These are phyloP conservation scores for Leucoraja erinaceus DNA, from an alignment of 2,113 vertebrate species.

Conservation along the genomic window DNA sequence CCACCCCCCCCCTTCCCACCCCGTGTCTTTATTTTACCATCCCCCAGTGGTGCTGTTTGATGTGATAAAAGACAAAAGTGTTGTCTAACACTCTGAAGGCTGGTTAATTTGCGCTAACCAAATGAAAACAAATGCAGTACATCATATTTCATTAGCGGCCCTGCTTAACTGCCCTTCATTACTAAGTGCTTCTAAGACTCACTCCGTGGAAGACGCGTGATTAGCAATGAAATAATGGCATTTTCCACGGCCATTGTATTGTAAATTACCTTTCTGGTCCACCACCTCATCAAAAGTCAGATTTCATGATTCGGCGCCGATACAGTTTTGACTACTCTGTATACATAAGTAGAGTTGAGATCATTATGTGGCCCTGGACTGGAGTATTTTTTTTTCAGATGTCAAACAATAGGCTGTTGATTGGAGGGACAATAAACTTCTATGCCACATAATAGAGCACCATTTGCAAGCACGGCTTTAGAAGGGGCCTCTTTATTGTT, in stretches of 20 bases:
- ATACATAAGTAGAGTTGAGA: slow-evolving; percentile 93
- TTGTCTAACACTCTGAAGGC: slow-evolving; percentile 66
- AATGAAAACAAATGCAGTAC: slow-evolving; percentile 64
- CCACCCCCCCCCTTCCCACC: slow-evolving; percentile 41
- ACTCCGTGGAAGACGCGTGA: slow-evolving; percentile 65
- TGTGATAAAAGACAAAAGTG: slow-evolving; percentile 64
- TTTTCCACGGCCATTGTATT: slow-evolving; percentile 60
- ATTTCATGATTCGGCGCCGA: slow-evolving; percentile 60
- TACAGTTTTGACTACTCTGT: slow-evolving; percentile 78
- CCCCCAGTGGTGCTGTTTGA: slow-evolving; percentile 60
- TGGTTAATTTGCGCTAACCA: slow-evolving; percentile 63
- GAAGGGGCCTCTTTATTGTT: slow-evolving; percentile 97
- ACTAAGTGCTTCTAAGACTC: slow-evolving; percentile 61
- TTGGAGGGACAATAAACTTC: slow-evolving; percentile 99
- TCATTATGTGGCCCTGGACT: slow-evolving; percentile 97
- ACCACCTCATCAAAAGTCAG: slow-evolving; percentile 55
- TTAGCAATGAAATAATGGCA: slow-evolving; percentile 63
- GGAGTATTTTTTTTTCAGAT: slow-evolving; percentile 99
- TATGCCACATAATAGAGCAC: slow-evolving; percentile 98
- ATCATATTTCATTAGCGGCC: slow-evolving; percentile 64
- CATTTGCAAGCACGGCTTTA: slow-evolving; percentile 95
- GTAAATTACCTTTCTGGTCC: slow-evolving; percentile 73
- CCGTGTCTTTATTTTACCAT: slow-evolving; percentile 36
- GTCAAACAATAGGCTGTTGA: slow-evolving; percentile 99
- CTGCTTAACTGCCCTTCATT: slow-evolving; percentile 59